phyloP scores from a whole-genome alignment of 2,113 vertebrate genomes.

The Clarias magur region DNA sequence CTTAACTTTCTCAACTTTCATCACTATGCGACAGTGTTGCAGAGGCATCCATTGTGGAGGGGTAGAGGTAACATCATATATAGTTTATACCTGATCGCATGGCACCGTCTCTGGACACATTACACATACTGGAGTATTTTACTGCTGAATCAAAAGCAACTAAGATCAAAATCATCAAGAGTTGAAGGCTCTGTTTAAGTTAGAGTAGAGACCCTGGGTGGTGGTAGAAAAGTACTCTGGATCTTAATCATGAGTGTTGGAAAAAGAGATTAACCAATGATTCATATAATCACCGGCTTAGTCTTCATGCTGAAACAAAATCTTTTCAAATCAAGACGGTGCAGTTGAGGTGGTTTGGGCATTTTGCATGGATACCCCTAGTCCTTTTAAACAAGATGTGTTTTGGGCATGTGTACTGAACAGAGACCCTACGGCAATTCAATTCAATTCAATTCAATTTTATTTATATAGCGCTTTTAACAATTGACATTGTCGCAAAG shows the following conservation, averaged over 20 bases:
- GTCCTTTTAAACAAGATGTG: too few relatives aligned
- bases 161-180: not conserved
- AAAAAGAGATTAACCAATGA: not conserved
- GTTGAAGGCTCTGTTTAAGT: not conserved
- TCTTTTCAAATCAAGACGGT: not conserved
- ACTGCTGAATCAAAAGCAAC: not conserved
- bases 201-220: not conserved
- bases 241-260: not conserved
- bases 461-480: too few relatives aligned
- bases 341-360: not conserved
- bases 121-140: not conserved
- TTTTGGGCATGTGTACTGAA: not conserved
- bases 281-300: not conserved
- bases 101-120: too few relatives aligned
- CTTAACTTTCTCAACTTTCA: not conserved
- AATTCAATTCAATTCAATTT: too few relatives aligned
- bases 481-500: too few relatives aligned
- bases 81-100: too few relatives aligned
- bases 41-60: not conserved
- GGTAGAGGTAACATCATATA: not conserved
- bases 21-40: not conserved
- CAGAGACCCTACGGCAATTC: too few relatives aligned
- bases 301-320: not conserved
- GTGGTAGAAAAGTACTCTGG: not conserved
- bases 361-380: not conserved